Base-by-base conservation (phyloP, 92 coral and sea anemone species). In the Palythoa caribaeorum region DNA sequence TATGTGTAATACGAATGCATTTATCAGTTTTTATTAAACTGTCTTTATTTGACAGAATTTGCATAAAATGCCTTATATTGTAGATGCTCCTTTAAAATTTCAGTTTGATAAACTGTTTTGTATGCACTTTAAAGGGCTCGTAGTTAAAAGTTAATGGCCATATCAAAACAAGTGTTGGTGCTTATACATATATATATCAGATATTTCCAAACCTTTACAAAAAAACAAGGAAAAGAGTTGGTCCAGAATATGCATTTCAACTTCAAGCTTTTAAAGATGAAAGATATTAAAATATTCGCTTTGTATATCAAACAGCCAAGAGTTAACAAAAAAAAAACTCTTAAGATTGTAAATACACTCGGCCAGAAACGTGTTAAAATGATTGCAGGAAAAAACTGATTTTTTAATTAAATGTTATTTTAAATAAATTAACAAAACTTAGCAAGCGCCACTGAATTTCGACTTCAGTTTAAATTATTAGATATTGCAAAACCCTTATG, bases 111-210 rank as follows among this genome's bases (percentile, higher is more conserved):
- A 70, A 70, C 4, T 70, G 37, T 70, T 70, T n/a, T 0, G 20
- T 70, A 37, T 70, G 74, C 74, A 70, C 20, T 70, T 70, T 70
- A n/a, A n/a, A n/a, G n/a, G n/a, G n/a, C n/a, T n/a, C n/a, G n/a
- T n/a, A n/a, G n/a, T n/a, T n/a, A n/a, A n/a, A n/a, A n/a, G n/a
- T n/a, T n/a, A n/a, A n/a, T n/a, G n/a, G n/a, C n/a, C n/a, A n/a
- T n/a, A n/a, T 70, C 28, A 70, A 70, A 70, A 70, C 74, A 70
- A 70, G 74, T 37, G 36, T 70, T 10, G 10, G 10, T 70, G 74
- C 74, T 70, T 15, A 70, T 37, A 20, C 20, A 69, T 20, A 69
- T 69, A n/a, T n/a, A n/a, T n/a, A n/a, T n/a, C n/a, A n/a, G n/a
- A 69, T 69, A 53, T 53, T 53, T 53, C 59, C 8, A 53, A 53